phyloP scores from a whole-genome alignment of 1,140 invertebrate species.

The Brachionus rubens region DNA sequence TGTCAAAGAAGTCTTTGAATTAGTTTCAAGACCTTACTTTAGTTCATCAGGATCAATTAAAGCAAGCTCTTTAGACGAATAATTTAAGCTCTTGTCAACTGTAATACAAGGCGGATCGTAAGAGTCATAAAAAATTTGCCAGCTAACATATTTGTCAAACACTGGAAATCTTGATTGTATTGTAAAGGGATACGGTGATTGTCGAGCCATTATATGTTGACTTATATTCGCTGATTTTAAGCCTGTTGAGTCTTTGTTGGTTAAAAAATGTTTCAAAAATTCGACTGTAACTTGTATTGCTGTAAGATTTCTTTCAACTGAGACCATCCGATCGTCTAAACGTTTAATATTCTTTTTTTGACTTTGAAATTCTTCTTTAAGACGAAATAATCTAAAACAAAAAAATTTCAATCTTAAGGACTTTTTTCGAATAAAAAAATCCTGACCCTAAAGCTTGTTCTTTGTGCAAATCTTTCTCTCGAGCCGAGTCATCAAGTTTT shows the following conservation, averaged over 20 bases:
- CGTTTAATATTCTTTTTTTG: conserved; percentile 54
- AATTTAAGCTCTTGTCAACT: conserved; percentile 12
- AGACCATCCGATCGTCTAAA: conserved; percentile 56
- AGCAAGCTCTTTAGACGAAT: neutral
- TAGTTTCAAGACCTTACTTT: neutral
- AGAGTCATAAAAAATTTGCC: conserved; percentile 56
- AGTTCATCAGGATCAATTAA: conserved; percentile 23
- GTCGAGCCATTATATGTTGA: conserved; percentile 55
- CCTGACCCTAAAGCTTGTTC: conserved; percentile 12
- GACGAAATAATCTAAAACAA: conserved; percentile 28
- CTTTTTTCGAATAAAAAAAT: neutral
- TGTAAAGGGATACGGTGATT: conserved; percentile 61
- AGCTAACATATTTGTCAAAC: conserved; percentile 62
- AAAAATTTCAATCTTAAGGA: neutral
- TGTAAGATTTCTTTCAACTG: conserved; percentile 56
- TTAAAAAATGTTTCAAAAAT: conserved; percentile 51
- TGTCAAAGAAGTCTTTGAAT: neutral
- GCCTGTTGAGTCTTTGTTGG: conserved; percentile 48
- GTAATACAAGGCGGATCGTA: conserved; percentile 15
- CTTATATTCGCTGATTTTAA: conserved; percentile 50
- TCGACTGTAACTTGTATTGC: conserved; percentile 56
- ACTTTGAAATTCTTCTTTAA: conserved; percentile 56
- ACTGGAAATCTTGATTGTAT: conserved; percentile 59
- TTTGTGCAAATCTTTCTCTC: conserved; percentile 28
- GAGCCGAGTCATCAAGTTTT: neutral